Evolutionary conservation across 1,140 invertebrate species (phyloP).

Genomic region (Drosophila ercepeae): DNA sequence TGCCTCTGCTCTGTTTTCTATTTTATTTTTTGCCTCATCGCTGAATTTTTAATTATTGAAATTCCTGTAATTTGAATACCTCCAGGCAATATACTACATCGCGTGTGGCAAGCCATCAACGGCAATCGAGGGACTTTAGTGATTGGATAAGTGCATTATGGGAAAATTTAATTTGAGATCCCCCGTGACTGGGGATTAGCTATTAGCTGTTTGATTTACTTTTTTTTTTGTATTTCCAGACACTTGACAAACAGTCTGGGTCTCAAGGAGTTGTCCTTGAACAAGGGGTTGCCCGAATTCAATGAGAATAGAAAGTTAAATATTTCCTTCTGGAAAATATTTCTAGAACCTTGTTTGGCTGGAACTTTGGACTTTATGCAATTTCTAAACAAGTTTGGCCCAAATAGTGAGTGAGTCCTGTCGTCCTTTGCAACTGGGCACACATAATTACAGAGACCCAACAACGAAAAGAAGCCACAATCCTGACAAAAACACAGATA

Average conservation of each 20-base stretch:
- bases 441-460: slow-evolving; percentile 45
- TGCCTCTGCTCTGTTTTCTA: background rate
- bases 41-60: slow-evolving; percentile 72
- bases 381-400: slow-evolving; percentile 17
- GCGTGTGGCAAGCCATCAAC: slow-evolving; percentile 34
- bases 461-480: slow-evolving; percentile 41
- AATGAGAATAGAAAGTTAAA: no score
- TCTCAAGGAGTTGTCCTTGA: background rate
- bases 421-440: background rate
- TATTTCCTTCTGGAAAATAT: background rate
- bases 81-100: slow-evolving; percentile 30
- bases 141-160: slow-evolving; percentile 32
- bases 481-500: slow-evolving; percentile 58
- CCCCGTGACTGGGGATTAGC: slow-evolving; percentile 11
- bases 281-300: background rate
- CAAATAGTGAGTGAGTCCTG: background rate
- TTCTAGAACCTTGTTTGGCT: background rate
- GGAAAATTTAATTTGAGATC: slow-evolving; percentile 32
- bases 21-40: slow-evolving; percentile 18
- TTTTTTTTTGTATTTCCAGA: background rate
- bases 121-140: slow-evolving; percentile 24
- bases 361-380: background rate
- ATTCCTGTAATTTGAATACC: slow-evolving; percentile 51
- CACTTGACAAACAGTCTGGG: background rate
- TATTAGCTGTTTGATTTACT: slow-evolving; percentile 3